Conservation (phyloP, 2,888 invertebrate species). For the Cerastoderma edule region DNA sequence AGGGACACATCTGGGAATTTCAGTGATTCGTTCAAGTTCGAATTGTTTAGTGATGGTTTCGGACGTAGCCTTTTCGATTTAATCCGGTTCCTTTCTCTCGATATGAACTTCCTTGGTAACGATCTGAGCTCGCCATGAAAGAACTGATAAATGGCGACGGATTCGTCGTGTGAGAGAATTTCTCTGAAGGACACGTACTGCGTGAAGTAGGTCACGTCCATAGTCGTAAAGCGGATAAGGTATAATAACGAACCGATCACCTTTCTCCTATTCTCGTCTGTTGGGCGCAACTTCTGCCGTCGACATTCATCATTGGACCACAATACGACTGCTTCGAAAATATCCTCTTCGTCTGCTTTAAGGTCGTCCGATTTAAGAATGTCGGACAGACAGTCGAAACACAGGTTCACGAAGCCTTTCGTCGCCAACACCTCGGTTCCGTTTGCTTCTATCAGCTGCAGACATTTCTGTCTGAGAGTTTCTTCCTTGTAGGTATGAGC, state of each 20-base stretch:
- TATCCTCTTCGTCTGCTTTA: constrained; percentile 85
- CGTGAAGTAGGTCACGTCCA: constrained; percentile 65
- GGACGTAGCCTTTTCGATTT: constrained; percentile 12
- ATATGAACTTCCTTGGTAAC: constrained; percentile 46
- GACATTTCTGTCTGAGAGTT: constrained; percentile 56
- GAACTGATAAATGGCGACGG: constrained; percentile 55
- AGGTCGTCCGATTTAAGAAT: constrained; percentile 89
- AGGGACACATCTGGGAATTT: too few species aligned
- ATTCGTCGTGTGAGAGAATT: constrained; percentile 56
- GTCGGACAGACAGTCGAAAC: constrained; percentile 87
- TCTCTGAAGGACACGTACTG: constrained; percentile 58
- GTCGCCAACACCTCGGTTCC: constrained; percentile 76
- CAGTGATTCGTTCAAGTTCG: neutral
- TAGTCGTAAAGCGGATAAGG: constrained; percentile 72
- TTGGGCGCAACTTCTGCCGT: constrained; percentile 62
- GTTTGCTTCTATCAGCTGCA: constrained; percentile 38
- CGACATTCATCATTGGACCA: constrained; percentile 75
- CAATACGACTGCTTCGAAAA: constrained; percentile 64
- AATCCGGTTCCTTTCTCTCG: constrained; percentile 45
- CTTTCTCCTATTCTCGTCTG: constrained; percentile 64
- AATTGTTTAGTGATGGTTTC: neutral
- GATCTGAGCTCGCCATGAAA: constrained; percentile 52
- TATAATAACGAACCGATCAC: constrained; percentile 70
- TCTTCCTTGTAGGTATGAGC: constrained; percentile 59
- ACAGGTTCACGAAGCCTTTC: constrained; percentile 87